These are phyloP conservation scores for Vesta saturnalis DNA, from an alignment of 2,888 invertebrate species.

Conservation along the genomic window DNA sequence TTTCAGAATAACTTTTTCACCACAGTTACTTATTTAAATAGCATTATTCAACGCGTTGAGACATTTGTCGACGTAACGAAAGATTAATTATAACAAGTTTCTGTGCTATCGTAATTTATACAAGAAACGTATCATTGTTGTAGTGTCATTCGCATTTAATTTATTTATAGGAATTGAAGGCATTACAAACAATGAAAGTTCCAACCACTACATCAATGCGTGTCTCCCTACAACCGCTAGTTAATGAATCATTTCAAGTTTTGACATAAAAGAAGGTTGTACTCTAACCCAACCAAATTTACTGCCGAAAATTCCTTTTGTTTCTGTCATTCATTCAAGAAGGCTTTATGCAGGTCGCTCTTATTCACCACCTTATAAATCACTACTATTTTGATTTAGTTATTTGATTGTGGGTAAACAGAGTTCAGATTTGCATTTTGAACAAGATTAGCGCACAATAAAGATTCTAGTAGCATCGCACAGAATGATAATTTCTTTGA, in stretches of 20 bases:
- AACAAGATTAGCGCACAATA: background rate
- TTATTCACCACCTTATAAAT: background rate
- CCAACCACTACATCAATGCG: constrained; percentile 20
- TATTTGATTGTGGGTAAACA: background rate
- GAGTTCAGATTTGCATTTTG: background rate
- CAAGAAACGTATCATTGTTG: background rate
- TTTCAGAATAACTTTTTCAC: too few relatives aligned
- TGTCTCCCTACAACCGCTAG: constrained; percentile 17
- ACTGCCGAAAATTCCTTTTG: constrained; percentile 10
- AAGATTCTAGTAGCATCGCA: constrained; percentile 17
- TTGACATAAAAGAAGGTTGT: constrained; percentile 28
- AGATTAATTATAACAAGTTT: too few relatives aligned
- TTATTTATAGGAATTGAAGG: background rate
- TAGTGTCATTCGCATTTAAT: background rate
- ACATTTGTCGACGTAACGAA: too few relatives aligned
- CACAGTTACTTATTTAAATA: too few relatives aligned
- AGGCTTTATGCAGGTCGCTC: background rate
- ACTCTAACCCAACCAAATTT: constrained; percentile 22
- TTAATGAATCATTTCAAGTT: constrained; percentile 33
- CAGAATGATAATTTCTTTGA: constrained; percentile 32
- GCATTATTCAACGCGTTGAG: too few relatives aligned
- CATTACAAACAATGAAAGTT: constrained; percentile 28
- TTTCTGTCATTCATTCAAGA: constrained; percentile 15
- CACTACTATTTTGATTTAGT: constrained; percentile 8
- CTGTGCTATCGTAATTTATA: background rate